Evolutionary conservation across 2,113 vertebrate genomes (phyloP), one percentile per base, ranked within the genome.

Genomic region (Azemiops feae): DNA sequence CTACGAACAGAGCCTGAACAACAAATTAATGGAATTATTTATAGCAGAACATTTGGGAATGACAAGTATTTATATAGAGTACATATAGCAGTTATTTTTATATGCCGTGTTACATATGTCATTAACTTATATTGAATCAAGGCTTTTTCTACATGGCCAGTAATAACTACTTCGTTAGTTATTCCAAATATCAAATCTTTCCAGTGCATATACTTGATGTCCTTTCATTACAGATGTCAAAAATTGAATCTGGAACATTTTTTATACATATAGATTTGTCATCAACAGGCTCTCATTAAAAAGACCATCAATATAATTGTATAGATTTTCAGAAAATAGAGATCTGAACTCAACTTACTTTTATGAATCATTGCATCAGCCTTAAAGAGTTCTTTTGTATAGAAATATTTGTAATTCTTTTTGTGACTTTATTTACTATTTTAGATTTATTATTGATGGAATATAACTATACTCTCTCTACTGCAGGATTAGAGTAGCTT

Each of bases 401-500:
- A 85, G 92, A 85, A 34, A 89, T 53, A 0, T 0, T 93, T 90
- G 10, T 87, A 85, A 57, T 85, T 90, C 27, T 91, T 95, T 94
- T 94, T 94, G 18, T 94, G 90, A 86, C 54, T 89, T 93, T 87
- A 93, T 85, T 87, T 81, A 57, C 58, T 53, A 89, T 86, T 92
- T 92, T 58, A 91, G 23, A 92, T 89, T 1, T 0, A 58, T 69
- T 92, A 22, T 92, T 96, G 93, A 91, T 7, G 27, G 94, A 88
- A 96, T 64, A 90, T 95, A 94, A 95, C 96, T 97, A 6, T 1
- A 43, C 93, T 97, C 45, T 97, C 93, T 97, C 94, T 97, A 95
- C 97, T 96, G 43, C 97, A 99, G 99, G 98, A 99, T 91, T 99
- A 98, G 98, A 89, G 94, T 96, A 96, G 93, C 94, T 96, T 97